Conservation (phyloP, 2,797 vertebrate genomes). For the Selene dorsalis region DNA sequence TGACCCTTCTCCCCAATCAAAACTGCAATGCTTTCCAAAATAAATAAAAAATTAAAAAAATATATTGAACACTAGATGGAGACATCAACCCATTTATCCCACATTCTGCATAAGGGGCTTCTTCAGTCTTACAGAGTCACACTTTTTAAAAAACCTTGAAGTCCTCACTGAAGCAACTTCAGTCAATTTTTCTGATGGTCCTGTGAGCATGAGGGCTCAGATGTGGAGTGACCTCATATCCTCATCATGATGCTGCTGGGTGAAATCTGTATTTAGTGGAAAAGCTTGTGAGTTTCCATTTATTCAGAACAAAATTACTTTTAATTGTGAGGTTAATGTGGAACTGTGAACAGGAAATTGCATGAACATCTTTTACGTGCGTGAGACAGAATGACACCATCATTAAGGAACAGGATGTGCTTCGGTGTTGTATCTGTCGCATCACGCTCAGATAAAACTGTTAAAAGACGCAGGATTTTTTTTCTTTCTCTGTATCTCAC, state of each 20-base stretch:
- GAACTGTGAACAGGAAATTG: neutral
- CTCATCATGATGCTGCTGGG: neutral
- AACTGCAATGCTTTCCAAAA: neutral
- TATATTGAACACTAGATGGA: slow-evolving; percentile 69
- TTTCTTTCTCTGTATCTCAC: slow-evolving; percentile 9
- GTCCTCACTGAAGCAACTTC: neutral
- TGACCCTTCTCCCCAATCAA: too few relatives aligned
- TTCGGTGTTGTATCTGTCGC: neutral
- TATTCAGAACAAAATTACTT: neutral
- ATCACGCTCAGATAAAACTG: neutral
- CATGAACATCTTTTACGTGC: neutral
- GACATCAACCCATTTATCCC: slow-evolving; percentile 48
- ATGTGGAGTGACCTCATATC: neutral
- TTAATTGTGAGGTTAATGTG: neutral
- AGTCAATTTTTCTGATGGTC: neutral
- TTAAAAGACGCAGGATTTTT: neutral
- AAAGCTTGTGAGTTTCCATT: neutral
- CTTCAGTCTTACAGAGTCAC: neutral
- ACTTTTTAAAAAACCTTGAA: slow-evolving; percentile 3
- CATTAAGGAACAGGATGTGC: neutral
- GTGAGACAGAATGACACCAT: neutral
- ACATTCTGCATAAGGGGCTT: neutral
- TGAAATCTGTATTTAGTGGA: neutral
- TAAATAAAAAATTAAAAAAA: neutral
- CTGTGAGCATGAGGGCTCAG: neutral